Conservation (phyloP, 1,140 invertebrate species). For the Bicyclus anynana region DNA sequence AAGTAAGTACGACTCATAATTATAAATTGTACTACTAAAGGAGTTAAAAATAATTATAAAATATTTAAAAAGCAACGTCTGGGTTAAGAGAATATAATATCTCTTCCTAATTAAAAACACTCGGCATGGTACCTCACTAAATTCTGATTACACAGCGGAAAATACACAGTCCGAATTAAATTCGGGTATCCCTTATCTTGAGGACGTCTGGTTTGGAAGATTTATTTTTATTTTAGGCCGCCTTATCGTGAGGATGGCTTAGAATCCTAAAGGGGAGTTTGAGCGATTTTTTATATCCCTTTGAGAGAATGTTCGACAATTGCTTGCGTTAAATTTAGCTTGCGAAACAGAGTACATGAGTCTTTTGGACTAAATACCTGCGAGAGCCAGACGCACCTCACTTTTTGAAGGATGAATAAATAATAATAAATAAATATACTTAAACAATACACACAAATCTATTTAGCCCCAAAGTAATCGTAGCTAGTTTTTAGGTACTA, state of each 20-base stretch:
- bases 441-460: too few species aligned
- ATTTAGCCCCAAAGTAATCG: too few species aligned
- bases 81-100: neutral
- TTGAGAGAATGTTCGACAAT: neutral
- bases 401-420: too few species aligned
- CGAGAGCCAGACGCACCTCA: too few species aligned
- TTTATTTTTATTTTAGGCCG: constrained; percentile 20
- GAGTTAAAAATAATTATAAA: too few species aligned
- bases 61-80: neutral
- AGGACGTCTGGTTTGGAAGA: constrained; percentile 15
- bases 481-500: too few species aligned
- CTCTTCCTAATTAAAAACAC: constrained; percentile 6
- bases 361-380: neutral
- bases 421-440: too few species aligned
- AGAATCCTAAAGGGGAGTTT: neutral
- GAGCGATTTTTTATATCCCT: neutral
- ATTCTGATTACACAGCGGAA: constrained; percentile 3
- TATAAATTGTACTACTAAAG: too few species aligned
- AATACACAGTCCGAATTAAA: constrained; percentile 6
- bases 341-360: neutral
- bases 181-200: constrained; percentile 15
- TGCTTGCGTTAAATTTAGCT: neutral
- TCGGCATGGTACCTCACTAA: neutral
- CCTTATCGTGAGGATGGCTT: constrained; percentile 3
- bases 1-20: too few species aligned